Evolutionary conservation across 2,797 vertebrate species (phyloP), one percentile per base, ranked within the genome.

Genomic region (Fringilla coelebs): DNA sequence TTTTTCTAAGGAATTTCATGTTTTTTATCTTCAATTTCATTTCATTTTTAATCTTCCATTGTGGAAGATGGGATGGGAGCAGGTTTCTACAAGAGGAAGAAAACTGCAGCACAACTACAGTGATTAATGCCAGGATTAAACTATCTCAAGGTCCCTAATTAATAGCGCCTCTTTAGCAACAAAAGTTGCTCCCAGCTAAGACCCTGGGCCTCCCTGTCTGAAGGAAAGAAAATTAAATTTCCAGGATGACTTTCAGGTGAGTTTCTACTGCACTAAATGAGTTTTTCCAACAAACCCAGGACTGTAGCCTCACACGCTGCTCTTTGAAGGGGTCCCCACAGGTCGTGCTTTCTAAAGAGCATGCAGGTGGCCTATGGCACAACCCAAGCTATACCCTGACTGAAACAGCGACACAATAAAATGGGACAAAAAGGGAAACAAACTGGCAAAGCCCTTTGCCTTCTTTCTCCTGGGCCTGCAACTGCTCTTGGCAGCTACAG

Each of bases 121-220:
- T 29, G 58, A 94, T 88, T 85, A 92, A 92, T 68, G 31, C 31
- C 73, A 90, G 58, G 68, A 94, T 85, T 95, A 85, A 92, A 85
- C 54, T 62, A 28, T 52, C 72, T 68, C 54, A 73, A 63, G 45
- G 28, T 10, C 49, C 17, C 22, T 73, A 91, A 89, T 89, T 88
- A 88, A 96, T 11, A 66, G 45, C 41, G 41, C 20, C 58, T 74
- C 86, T 85, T 77, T 5, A 89, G 71, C 75, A 91, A 72, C 26
- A 46, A 82, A 93, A 79, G 29, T 15, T 65, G 41, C 26, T 82
- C 68, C 49, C 34, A 92, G 45, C 36, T 49, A 83, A 63, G 51
- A 80, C 36, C 81, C 68, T n/a, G 11, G 13, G 45, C 58, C 58
- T 89, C 18, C 49, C 63, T 21, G 36, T n/a, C 32, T 74, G 45